Conservation (phyloP, 2,797 vertebrate species). For the Oryzias sinensis region DNA sequence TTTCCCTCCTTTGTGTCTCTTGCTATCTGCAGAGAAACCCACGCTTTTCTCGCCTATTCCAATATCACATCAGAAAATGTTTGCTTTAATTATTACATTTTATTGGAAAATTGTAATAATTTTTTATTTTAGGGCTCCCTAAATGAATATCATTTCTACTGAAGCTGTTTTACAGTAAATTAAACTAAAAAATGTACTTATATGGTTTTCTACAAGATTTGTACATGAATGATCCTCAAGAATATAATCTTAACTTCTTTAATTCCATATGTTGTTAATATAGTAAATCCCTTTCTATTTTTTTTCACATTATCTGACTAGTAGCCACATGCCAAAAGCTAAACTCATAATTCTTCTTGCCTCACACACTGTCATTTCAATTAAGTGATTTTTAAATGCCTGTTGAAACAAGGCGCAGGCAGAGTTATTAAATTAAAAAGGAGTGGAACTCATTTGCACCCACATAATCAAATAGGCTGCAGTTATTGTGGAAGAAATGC, state of each 20-base stretch:
- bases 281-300: slow-evolving; percentile 35
- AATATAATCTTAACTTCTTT: slow-evolving; percentile 15
- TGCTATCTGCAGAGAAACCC: slow-evolving; percentile 5
- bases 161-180: slow-evolving; percentile 1
- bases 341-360: slow-evolving; percentile 40
- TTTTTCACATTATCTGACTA: slow-evolving; percentile 17
- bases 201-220: slow-evolving; percentile 1
- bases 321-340: slow-evolving; percentile 38
- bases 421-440: slow-evolving; percentile 68
- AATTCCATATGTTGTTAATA: slow-evolving; percentile 37
- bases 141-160: slow-evolving; percentile 5
- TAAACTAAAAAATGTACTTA: neutral
- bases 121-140: neutral
- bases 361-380: slow-evolving; percentile 60
- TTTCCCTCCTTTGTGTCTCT: slow-evolving; percentile 6
- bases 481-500: slow-evolving; percentile 45
- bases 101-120: neutral
- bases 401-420: slow-evolving; percentile 63
- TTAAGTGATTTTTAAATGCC: slow-evolving; percentile 66
- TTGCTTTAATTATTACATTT: slow-evolving; percentile 5
- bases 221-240: neutral
- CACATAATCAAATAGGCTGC: slow-evolving; percentile 63
- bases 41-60: too few relatives aligned
- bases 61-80: neutral
- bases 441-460: slow-evolving; percentile 64